phyloP scores from a whole-genome alignment of 2,888 invertebrate species.

The Tetanocera ferruginea region DNA sequence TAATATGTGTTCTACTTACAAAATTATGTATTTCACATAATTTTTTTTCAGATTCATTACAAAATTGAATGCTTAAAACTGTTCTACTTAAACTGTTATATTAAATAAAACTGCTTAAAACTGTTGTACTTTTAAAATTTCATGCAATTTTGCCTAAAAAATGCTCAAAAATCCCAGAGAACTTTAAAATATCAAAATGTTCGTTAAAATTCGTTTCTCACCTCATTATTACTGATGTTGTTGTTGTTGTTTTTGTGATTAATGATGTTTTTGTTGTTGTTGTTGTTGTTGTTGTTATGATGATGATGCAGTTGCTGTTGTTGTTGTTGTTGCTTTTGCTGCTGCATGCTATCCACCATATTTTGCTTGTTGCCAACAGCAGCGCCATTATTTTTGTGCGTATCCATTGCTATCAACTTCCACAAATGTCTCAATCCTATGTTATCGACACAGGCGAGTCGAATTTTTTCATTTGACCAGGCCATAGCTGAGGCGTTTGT shows the following conservation, averaged over 20 bases:
- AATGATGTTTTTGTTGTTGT: constrained; percentile 31
- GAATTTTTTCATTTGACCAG: constrained; percentile 69
- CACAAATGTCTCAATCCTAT: constrained; percentile 68
- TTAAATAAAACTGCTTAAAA: no score
- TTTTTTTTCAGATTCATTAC: no score
- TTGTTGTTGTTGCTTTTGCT: constrained; percentile 47
- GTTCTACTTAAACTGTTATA: no score
- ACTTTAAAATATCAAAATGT: neutral
- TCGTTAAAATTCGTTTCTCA: neutral
- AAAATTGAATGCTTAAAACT: no score
- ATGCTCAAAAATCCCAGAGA: neutral
- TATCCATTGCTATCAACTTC: constrained; percentile 69
- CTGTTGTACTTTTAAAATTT: neutral
- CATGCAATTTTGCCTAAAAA: neutral
- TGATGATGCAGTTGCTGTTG: constrained; percentile 25
- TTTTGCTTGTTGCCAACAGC: constrained; percentile 42
- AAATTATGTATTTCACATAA: no score
- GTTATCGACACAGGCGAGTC: constrained; percentile 68
- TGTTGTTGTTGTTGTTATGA: constrained; percentile 39
- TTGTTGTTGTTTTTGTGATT: constrained; percentile 36
- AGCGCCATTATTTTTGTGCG: constrained; percentile 47
- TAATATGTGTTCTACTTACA: no score
- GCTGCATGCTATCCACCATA: constrained; percentile 38
- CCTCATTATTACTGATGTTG: constrained; percentile 46
- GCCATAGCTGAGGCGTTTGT: constrained; percentile 62